These are phyloP conservation scores for Trichopoda pennipes DNA, from an alignment of 2,888 invertebrate species.

Conservation along the genomic window DNA sequence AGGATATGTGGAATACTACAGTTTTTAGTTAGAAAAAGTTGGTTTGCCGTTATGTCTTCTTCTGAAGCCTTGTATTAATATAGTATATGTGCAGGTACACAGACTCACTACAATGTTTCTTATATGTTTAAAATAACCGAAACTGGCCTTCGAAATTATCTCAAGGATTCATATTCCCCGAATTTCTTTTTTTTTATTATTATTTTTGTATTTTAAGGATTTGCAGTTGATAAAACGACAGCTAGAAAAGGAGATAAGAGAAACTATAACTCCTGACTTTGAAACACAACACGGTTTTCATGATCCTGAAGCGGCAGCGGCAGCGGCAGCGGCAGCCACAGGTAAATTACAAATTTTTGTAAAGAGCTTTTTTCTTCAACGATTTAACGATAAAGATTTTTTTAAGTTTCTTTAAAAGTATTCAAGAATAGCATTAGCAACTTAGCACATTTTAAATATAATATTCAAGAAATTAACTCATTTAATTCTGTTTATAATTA, in stretches of 20 bases:
- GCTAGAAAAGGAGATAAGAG: slow-evolving; percentile 84
- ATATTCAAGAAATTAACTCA: neutral
- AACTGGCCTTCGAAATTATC: too few relatives aligned
- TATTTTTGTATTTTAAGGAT: too few relatives aligned
- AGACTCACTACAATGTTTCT: too few relatives aligned
- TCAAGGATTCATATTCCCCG: neutral
- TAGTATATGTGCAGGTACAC: too few relatives aligned
- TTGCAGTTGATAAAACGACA: slow-evolving; percentile 84
- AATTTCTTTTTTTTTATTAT: neutral
- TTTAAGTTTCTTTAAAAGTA: neutral
- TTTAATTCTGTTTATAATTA: neutral
- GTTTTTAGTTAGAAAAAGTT: too few relatives aligned
- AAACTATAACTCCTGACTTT: slow-evolving; percentile 78
- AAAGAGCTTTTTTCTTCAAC: too few relatives aligned
- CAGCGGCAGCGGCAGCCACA: slow-evolving; percentile 67
- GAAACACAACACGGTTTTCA: slow-evolving; percentile 75
- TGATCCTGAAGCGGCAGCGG: slow-evolving; percentile 71
- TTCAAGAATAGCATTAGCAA: neutral
- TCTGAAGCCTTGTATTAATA: too few relatives aligned
- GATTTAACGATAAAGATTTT: neutral
- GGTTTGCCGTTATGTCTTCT: too few relatives aligned
- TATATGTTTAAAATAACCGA: too few relatives aligned
- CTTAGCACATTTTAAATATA: neutral
- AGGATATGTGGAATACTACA: too few relatives aligned
- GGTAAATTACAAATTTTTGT: slow-evolving; percentile 65